Conservation (phyloP, 2,888 invertebrate species). For the Desoria tigrina region DNA sequence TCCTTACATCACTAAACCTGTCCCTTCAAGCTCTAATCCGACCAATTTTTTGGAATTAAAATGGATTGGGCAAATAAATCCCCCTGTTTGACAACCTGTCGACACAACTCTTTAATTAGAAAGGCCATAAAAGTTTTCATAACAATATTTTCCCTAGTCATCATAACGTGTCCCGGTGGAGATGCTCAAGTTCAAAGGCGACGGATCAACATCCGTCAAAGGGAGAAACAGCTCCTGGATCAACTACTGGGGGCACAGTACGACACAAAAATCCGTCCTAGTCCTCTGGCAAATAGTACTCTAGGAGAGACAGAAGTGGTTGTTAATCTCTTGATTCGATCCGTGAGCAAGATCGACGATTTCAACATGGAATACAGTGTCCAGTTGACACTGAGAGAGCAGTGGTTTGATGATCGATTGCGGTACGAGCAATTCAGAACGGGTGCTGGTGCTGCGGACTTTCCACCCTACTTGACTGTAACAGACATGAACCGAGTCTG, state of each 20-base stretch:
- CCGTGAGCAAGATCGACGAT: slow-evolving; percentile 98
- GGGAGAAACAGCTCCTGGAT: slow-evolving; percentile 89
- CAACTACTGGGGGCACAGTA: slow-evolving; percentile 80
- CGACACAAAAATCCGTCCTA: slow-evolving; percentile 88
- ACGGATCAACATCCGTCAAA: slow-evolving; percentile 78
- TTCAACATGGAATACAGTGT: slow-evolving; percentile 76
- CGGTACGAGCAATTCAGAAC: slow-evolving; percentile 8
- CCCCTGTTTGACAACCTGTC: slow-evolving; percentile 5
- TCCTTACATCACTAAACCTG: no score
- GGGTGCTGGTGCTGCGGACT: not conserved
- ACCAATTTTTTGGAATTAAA: no score
- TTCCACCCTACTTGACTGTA: slow-evolving; percentile 33
- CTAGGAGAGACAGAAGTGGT: slow-evolving; percentile 77
- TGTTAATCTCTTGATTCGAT: slow-evolving; percentile 93
- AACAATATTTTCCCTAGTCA: not conserved
- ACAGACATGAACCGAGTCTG: slow-evolving; percentile 34
- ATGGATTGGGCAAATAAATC: not conserved
- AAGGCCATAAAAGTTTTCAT: not conserved
- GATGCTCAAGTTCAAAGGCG: slow-evolving; percentile 10
- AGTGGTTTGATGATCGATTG: slow-evolving; percentile 38
- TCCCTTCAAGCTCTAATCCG: no score
- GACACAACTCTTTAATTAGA: not conserved
- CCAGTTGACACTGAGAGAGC: slow-evolving; percentile 32
- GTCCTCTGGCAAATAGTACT: slow-evolving; percentile 62
- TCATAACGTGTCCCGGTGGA: not conserved